Percentiles rank a stretch among this genome's conserved stretches.
Evolutionary conservation across 1,140 invertebrate species (phyloP).

Genomic region (Drosophila prosaltans): DNA sequence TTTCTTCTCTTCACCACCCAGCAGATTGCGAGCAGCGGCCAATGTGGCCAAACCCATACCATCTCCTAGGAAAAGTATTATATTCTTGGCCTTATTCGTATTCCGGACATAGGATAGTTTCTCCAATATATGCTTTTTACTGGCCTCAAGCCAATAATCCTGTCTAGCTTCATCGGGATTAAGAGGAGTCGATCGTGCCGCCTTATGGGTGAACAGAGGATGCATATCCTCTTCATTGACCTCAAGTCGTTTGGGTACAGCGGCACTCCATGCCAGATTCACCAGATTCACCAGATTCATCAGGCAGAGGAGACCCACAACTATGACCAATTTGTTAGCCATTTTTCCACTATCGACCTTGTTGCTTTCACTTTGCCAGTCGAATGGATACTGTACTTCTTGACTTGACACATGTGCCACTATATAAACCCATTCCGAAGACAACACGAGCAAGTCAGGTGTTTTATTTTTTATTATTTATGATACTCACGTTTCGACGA

Average conservation of each 20-base stretch:
- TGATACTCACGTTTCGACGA: conserved; percentile 49
- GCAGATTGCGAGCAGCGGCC: conserved; percentile 87
- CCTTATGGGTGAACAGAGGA: conserved; percentile 40
- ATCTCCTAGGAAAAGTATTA: conserved; percentile 91
- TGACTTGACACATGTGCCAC: not conserved
- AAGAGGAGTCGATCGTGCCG: not conserved
- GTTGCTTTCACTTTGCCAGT: conserved; percentile 44
- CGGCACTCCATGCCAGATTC: conserved; percentile 36
- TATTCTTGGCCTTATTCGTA: conserved; percentile 87
- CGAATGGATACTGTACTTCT: conserved; percentile 54
- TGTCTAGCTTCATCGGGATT: conserved; percentile 61
- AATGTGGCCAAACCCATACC: conserved; percentile 91
- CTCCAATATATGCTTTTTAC: conserved; percentile 63
- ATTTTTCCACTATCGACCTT: conserved; percentile 27
- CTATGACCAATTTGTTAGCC: conserved; percentile 22
- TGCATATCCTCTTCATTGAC: conserved; percentile 55
- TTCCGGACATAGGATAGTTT: conserved; percentile 78
- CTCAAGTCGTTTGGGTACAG: conserved; percentile 39
- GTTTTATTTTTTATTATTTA: conserved; percentile 5
- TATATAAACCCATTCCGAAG: conserved; percentile 49
- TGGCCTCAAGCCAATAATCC: conserved; percentile 78
- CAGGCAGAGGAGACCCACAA: conserved; percentile 31
- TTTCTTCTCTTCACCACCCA: conserved; percentile 87
- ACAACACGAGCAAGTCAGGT: conserved; percentile 35
- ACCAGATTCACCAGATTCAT: conserved; percentile 19